Conservation (phyloP, 64 coral and sea anemone genomes). For the Stichodactyla mertensii region DNA sequence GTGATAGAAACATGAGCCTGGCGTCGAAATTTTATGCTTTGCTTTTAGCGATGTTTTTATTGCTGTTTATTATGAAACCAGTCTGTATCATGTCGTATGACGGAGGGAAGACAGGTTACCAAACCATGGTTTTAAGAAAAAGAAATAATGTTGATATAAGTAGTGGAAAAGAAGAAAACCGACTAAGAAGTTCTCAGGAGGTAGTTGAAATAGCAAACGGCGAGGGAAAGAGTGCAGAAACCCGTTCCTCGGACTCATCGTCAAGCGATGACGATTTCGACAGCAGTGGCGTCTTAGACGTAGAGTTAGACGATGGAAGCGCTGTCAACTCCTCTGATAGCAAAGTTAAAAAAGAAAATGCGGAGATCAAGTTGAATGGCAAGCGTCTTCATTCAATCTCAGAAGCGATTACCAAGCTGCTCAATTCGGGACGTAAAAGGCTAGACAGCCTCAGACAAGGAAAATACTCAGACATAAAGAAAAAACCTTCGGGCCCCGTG, state of each 20-base stretch:
- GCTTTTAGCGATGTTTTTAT: not conserved
- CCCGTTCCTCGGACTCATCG: not conserved
- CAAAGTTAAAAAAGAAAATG: not conserved
- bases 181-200: not conserved
- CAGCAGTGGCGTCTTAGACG: not conserved
- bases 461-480: not conserved
- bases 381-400: constrained; percentile 17
- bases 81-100: not conserved
- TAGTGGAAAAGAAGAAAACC: not conserved
- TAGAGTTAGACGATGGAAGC: not conserved
- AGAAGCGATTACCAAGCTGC: constrained; percentile 10
- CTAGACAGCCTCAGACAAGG: not conserved
- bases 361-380: not conserved
- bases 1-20: not conserved
- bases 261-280: not conserved
- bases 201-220: not conserved
- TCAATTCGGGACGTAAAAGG: not conserved
- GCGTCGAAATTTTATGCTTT: not conserved
- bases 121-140: not conserved
- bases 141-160: not conserved
- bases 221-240: not conserved
- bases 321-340: not conserved
- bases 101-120: not conserved
- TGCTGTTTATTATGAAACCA: not conserved
- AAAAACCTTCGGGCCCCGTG: not conserved